Evolutionary conservation across 1,140 invertebrate species (phyloP), one percentile per base, ranked within the genome.

Genomic region (Lamellibrachia luymesi): DNA sequence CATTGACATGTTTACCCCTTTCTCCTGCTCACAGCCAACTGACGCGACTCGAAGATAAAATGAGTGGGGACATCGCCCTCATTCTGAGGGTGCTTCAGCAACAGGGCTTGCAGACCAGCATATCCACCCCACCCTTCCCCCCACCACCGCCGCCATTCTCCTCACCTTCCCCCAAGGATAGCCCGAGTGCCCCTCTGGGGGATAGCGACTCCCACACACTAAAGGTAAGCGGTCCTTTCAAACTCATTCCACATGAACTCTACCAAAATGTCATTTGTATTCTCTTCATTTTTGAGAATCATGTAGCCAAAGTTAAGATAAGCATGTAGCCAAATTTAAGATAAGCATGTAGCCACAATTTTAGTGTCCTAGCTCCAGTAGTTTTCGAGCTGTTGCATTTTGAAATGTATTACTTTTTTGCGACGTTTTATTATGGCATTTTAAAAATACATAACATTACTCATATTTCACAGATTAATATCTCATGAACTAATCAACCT

Each of bases 41-140:
- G 89, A 95, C 94, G 27, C 93, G 95, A n/a, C 93, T 96, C 90
- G 95, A 96, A 93, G 94, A 95, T 25, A 96, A 96, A 92, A 95
- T 96, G 95, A 95, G 95, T 91, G 95, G 94, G 50, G 95, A 96
- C 93, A 95, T 96, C 27, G 93, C 95, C 22, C 95, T 95, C 93
- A 96, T 96, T 80, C 94, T 96, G 25, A 93, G 95, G n/a, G 94
- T 96, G 10, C 94, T 96, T 52, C 94, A 94, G 91, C 93, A 95
- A 51, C 91, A 91, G 91, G 91, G 49, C 0, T 13, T 50, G 49
- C 49, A 51, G 27, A 51, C 38, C 91, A 90, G 51, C 6, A 91
- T 6, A n/a, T 56, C 50, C 27, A 27, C 25, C 27, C 50, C 91
- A 8, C 91, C 91, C 49, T 92, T 51, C 25, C 93, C 93, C 22